Base-by-base conservation (phyloP, 2,888 invertebrate species). In the Luperina testacea region DNA sequence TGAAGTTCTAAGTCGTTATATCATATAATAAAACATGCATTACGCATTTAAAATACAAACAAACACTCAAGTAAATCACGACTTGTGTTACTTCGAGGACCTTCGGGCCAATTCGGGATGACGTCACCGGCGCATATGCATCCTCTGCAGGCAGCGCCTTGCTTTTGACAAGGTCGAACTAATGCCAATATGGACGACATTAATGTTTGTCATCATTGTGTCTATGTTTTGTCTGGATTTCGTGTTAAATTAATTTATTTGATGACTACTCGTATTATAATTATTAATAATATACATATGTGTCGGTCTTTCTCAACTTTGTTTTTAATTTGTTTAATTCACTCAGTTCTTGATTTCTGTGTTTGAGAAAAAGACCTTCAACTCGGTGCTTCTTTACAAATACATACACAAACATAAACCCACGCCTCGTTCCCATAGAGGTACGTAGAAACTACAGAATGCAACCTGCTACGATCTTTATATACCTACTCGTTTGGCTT, bases 121-220 rank as follows among this genome's bases (percentile, higher is more conserved):
- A 86, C 86, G 75, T 86, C 86, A 86, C 32, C 59, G 72, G 24
- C 81, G 76, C 82, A 68, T 77, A 38, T 82, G 86, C 88, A 86
- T 86, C 87, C 85, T 85, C 65, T 85, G 88, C 85, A 85, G n/a
- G 88, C 85, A 85, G n/a, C 4, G 76, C 73, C 65, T 77, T 59
- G 69, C 72, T 64, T 45, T 53, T n/a, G 70, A 74, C 85, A 86
- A 87, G 86, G 86, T 87, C 85, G 63, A 63, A 74, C 76, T 70
- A 84, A 87, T 84, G 85, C 72, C 65, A 84, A 84, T 74, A 72
- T 48, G 63, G 76, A 79, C 65, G 67, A 64, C 32, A 81, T 69
- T 77, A 61, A 73, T 64, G 51, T 65, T 72, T 80, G 69, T 77
- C 87, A 76, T 80, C 69, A 42, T 69, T 42, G n/a, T 48, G 57